These are phyloP conservation scores for Thecophora atra DNA, from an alignment of 2,888 invertebrate species.

Conservation along the genomic window DNA sequence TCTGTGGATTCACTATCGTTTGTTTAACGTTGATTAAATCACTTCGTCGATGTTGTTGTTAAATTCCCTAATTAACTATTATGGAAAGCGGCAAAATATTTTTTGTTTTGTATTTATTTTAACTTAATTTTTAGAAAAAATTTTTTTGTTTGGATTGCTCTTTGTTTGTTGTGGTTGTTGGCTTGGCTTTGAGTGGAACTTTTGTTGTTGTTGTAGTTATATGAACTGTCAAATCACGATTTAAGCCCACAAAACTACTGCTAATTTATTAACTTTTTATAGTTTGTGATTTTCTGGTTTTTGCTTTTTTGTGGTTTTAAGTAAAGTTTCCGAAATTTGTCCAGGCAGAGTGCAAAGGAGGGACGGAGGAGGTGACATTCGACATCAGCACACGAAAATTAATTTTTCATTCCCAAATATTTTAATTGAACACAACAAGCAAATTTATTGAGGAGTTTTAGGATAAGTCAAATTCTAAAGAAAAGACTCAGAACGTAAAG, in stretches of 20 bases:
- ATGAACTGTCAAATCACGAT: background rate
- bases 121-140: too few relatives aligned
- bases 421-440: too few relatives aligned
- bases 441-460: too few relatives aligned
- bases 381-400: too few relatives aligned
- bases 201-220: background rate
- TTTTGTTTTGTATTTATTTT: background rate
- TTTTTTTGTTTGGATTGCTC: background rate
- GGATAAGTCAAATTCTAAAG: too few relatives aligned
- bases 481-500: too few relatives aligned
- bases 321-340: background rate
- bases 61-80: conserved; percentile 6
- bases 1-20: background rate
- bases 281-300: background rate
- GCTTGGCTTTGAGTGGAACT: background rate
- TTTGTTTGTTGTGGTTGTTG: background rate
- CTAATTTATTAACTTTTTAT: conserved; percentile 6
- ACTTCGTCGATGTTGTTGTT: background rate
- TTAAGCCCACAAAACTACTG: background rate
- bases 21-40: background rate
- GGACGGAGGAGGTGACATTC: too few relatives aligned
- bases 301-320: background rate
- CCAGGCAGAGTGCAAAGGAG: too few relatives aligned
- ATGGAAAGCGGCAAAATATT: background rate
- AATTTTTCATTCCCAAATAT: too few relatives aligned